Conservation (phyloP, 23 tunicate genomes). For the Halocynthia aurantium region DNA sequence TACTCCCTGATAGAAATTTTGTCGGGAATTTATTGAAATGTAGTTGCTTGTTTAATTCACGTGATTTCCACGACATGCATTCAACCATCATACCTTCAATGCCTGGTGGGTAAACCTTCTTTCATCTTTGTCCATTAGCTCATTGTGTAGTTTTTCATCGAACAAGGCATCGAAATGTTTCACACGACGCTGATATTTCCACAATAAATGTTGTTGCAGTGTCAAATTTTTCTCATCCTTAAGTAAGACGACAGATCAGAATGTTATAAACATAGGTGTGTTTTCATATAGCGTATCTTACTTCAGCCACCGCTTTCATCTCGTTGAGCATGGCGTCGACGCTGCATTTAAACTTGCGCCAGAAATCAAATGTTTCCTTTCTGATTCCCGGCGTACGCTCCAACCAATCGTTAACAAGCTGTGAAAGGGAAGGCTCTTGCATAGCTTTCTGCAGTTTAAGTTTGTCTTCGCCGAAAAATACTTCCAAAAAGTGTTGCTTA, state of each 20-base stretch:
- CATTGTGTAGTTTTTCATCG: conserved; percentile 43
- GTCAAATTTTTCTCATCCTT: conserved; percentile 40
- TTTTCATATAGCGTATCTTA: conserved; percentile 7
- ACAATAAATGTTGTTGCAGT: not conserved
- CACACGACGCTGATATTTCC: conserved; percentile 3
- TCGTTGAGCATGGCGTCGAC: conserved; percentile 60
- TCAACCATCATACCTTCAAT: conserved; percentile 32
- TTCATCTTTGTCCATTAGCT: conserved; percentile 43
- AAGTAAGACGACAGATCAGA: not conserved
- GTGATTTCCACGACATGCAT: too few species aligned
- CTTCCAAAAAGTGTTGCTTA: conserved; percentile 31
- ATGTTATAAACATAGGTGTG: not conserved
- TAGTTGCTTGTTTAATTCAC: too few species aligned
- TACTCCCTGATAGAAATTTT: not conserved
- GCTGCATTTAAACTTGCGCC: conserved; percentile 50
- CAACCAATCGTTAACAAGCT: conserved; percentile 76
- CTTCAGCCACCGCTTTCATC: conserved; percentile 56
- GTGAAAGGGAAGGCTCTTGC: conserved; percentile 47
- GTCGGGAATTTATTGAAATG: too few species aligned
- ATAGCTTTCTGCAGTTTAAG: conserved; percentile 22
- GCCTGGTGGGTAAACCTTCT: conserved; percentile 81
- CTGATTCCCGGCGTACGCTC: conserved; percentile 78
- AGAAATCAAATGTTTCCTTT: conserved; percentile 63
- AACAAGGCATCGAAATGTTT: conserved; percentile 49
- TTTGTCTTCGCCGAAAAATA: conserved; percentile 48